phyloP scores from a whole-genome alignment of 2,888 invertebrate species.

The Bellardia bayeri region DNA sequence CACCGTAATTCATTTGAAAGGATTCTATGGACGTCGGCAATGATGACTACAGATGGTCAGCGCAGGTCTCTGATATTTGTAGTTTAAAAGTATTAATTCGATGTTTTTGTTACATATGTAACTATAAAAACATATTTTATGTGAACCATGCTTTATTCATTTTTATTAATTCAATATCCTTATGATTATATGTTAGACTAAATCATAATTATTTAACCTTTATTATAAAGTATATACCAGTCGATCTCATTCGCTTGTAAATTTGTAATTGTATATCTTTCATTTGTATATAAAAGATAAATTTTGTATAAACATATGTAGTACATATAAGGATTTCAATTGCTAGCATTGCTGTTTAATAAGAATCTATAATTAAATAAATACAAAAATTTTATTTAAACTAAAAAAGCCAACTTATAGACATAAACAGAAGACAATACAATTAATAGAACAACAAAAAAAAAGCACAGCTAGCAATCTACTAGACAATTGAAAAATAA shows the following conservation, averaged over 20 bases:
- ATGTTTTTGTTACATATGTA: too few species aligned
- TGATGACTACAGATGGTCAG: too few species aligned
- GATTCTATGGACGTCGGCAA: too few species aligned
- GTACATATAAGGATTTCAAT: conserved; percentile 17
- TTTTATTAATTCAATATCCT: too few species aligned
- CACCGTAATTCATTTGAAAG: too few species aligned
- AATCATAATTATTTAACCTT: background rate
- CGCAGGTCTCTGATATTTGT: too few species aligned
- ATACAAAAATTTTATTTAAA: conserved; percentile 1
- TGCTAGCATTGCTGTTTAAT: conserved; percentile 14
- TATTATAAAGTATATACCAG: background rate
- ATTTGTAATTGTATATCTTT: background rate
- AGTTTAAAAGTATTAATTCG: too few species aligned
- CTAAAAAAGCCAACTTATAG: conserved; percentile 1
- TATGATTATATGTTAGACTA: background rate
- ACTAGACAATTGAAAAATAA: conserved; percentile 44
- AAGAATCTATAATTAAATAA: conserved; percentile 23
- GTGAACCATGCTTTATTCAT: too few species aligned
- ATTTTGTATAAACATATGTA: background rate
- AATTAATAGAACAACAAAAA: background rate
- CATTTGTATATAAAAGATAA: background rate
- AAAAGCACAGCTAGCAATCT: conserved; percentile 23
- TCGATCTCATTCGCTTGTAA: background rate
- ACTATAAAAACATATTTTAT: too few species aligned
- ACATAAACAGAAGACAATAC: background rate